Percentiles rank a stretch among this genome's conserved stretches.
Conservation (phyloP, 2,888 invertebrate species). For the Xestia c-nigrum region DNA sequence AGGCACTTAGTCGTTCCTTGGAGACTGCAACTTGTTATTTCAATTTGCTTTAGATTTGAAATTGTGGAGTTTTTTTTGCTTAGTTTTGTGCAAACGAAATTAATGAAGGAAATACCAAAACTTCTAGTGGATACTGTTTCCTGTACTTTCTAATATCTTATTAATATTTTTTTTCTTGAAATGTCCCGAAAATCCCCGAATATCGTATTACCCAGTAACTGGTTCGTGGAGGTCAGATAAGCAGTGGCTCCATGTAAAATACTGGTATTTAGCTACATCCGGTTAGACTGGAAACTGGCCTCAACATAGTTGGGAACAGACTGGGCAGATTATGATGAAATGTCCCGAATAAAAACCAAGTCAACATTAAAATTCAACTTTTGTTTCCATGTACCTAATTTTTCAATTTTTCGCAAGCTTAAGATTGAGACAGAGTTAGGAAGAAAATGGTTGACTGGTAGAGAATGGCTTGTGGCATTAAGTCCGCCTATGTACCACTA, state of each 20-base stretch:
- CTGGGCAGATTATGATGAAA: not conserved
- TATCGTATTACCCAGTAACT: not conserved
- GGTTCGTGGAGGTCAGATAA: not conserved
- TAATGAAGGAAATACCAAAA: slow-evolving; percentile 8
- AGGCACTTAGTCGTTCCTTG: not conserved
- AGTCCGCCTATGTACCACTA: no score
- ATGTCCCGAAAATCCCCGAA: no score
- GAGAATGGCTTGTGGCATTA: no score
- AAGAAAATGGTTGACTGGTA: no score
- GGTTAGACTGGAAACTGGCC: not conserved
- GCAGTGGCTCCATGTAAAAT: not conserved
- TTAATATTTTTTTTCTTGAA: not conserved
- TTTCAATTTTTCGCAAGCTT: no score
- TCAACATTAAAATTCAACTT: not conserved
- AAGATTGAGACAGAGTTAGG: no score
- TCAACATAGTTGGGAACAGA: not conserved
- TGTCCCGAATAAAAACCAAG: not conserved
- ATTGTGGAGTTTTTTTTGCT: not conserved
- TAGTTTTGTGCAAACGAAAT: not conserved
- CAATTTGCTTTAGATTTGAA: slow-evolving; percentile 19
- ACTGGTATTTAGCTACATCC: not conserved
- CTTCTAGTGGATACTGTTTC: not conserved
- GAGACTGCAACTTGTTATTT: not conserved
- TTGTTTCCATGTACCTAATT: no score
- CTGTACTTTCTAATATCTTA: not conserved